A percentile compares a stretch with the other conserved stretches of the same genome.
Conservation (phyloP, 2,888 invertebrate species). For the Ferdinandea cuprea region DNA sequence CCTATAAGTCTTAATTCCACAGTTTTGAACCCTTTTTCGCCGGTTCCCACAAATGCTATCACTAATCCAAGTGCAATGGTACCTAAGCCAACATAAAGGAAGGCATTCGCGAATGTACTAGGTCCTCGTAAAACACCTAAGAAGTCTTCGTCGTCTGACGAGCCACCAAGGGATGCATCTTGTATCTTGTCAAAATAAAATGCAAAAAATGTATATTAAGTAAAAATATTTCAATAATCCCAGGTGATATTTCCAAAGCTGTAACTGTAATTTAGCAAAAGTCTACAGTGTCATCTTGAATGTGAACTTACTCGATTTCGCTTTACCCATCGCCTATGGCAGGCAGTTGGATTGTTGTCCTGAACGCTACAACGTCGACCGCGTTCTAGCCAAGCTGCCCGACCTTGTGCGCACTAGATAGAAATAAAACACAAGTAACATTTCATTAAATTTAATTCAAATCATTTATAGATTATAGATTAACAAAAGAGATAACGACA, state of each 20-base stretch:
- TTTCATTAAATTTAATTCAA: constrained; percentile 1
- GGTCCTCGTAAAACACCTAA: constrained; percentile 87
- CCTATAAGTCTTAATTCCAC: constrained; percentile 93
- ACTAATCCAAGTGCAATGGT: constrained; percentile 93
- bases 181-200: constrained; percentile 86
- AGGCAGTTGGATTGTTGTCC: constrained; percentile 85
- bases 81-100: constrained; percentile 93
- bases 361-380: constrained; percentile 87
- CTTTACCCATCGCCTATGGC: constrained; percentile 92
- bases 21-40: constrained; percentile 94
- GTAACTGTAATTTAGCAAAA: no score
- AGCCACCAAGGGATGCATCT: constrained; percentile 92
- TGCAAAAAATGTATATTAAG: neutral
- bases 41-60: constrained; percentile 94
- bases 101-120: constrained; percentile 92
- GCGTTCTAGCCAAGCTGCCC: constrained; percentile 92
- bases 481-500: constrained; percentile 21
- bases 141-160: constrained; percentile 89
- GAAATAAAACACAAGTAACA: constrained; percentile 41
- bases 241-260: no score
- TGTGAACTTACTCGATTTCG: constrained; percentile 90
- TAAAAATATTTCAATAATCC: neutral
- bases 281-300: neutral
- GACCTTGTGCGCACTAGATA: constrained; percentile 91
- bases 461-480: constrained; percentile 8